Evolutionary conservation across 2,888 invertebrate species (phyloP).

Genomic region (Rotaria socialis): DNA sequence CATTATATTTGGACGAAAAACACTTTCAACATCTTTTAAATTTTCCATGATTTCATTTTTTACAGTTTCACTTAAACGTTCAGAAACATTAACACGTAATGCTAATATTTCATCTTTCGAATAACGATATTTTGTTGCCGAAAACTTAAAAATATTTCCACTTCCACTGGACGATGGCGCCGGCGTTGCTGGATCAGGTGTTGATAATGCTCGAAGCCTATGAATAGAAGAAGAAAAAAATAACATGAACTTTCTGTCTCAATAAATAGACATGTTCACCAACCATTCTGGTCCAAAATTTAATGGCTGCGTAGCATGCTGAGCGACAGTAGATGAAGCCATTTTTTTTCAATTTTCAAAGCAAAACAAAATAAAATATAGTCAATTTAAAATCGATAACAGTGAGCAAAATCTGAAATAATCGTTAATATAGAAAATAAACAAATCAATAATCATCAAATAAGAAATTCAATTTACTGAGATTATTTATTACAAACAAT

Average conservation of each 20-base stretch:
- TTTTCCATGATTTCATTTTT: slow-evolving; percentile 20
- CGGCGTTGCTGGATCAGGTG: background rate
- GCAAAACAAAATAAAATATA: background rate
- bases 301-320: background rate
- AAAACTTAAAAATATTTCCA: slow-evolving; percentile 21
- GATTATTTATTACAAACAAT: too few relatives aligned
- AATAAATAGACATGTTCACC: background rate
- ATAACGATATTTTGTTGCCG: slow-evolving; percentile 27
- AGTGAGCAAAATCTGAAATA: background rate
- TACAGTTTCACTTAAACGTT: background rate
- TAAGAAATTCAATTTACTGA: too few relatives aligned
- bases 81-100: background rate
- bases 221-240: background rate
- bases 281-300: slow-evolving; percentile 32
- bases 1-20: background rate
- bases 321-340: background rate
- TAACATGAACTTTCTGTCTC: background rate
- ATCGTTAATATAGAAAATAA: background rate
- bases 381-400: background rate
- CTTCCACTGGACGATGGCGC: background rate
- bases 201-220: slow-evolving; percentile 33
- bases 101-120: slow-evolving; percentile 33
- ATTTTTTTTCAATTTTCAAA: background rate
- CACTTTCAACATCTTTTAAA: slow-evolving; percentile 33
- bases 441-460: background rate